phyloP scores from a whole-genome alignment of 2,113 vertebrate genomes.

The Phoxinus phoxinus region DNA sequence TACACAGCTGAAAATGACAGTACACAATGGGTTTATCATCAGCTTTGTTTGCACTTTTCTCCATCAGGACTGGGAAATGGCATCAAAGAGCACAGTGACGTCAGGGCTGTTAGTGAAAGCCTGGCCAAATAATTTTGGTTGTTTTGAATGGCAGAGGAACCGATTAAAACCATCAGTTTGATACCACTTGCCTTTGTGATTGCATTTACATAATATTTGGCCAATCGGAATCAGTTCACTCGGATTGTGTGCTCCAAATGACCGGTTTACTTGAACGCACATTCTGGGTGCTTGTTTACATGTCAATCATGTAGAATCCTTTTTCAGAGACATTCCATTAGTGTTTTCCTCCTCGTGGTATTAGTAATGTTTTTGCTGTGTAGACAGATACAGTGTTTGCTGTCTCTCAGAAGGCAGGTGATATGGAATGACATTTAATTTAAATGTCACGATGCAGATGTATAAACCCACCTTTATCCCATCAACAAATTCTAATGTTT shows the following conservation, averaged over 20 bases:
- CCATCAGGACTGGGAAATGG: background rate
- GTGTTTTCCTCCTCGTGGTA: background rate
- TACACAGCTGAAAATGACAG: background rate
- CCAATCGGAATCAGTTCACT: background rate
- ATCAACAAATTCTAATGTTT: background rate
- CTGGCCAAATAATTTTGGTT: background rate
- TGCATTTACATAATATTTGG: background rate
- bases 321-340: background rate
- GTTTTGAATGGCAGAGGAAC: slow-evolving; percentile 10
- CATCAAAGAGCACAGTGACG: slow-evolving; percentile 11
- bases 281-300: background rate
- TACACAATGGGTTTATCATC: background rate
- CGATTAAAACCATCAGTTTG: background rate
- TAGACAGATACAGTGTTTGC: background rate
- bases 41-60: slow-evolving; percentile 20
- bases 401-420: background rate
- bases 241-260: background rate
- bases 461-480: background rate
- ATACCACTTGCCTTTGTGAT: background rate
- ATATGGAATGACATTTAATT: background rate
- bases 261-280: background rate
- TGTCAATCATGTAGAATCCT: background rate
- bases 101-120: slow-evolving; percentile 8
- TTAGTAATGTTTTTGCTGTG: background rate
- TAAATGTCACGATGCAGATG: background rate